Base-by-base conservation (phyloP, 2,797 vertebrate species). In the Schizopygopsis malacanthus region DNA sequence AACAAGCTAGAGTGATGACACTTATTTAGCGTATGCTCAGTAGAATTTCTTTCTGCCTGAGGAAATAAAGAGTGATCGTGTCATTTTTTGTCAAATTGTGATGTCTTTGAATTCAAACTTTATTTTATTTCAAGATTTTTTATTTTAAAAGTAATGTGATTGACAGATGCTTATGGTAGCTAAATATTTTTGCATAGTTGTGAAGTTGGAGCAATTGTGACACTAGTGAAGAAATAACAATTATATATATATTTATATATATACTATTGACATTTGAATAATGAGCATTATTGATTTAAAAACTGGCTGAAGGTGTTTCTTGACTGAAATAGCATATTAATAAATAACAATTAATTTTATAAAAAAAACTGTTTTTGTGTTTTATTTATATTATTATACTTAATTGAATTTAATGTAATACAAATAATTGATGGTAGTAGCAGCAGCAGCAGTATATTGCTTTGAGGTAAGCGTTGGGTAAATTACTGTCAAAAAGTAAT, bases 1-100 rank as follows among this genome's bases (percentile, higher is more conserved):
- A 56, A 70, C 33, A 56, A 61, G n/a, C 69, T 50, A 15, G 25
- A 28, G 37, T 59, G 39, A 72, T 37, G 45, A 83, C 72, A 82
- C 65, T 33, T 61, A 63, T 83, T 83, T 72, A 75, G 81, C 70
- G 67, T 77, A 54, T 77, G 45, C 47, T 84, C 33, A 13, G 33
- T 39, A 16, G 43, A 76, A 22, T 41, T 84, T 18, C 72, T 39
- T 59, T 25, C 18, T 70, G 65, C 41, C 41, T 25, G 72, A 83
- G 72, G 28, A 54, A 54, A 45, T 37, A 43, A 15, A 61, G 54
- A 75, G 45, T 4, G 25, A 61, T 73, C 1, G 4, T 37, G 33
- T n/a, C 22, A 39, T 63, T 77, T 54, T 54, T 10, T 9, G 45
- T 20, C 9, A 18, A 71, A 12, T 47, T 47, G 4, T 72, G 70